A percentile compares a stretch with the other conserved stretches of the same genome.
These are phyloP conservation scores for Leucozona laternaria DNA, from an alignment of 2,888 invertebrate species.

Conservation along the genomic window DNA sequence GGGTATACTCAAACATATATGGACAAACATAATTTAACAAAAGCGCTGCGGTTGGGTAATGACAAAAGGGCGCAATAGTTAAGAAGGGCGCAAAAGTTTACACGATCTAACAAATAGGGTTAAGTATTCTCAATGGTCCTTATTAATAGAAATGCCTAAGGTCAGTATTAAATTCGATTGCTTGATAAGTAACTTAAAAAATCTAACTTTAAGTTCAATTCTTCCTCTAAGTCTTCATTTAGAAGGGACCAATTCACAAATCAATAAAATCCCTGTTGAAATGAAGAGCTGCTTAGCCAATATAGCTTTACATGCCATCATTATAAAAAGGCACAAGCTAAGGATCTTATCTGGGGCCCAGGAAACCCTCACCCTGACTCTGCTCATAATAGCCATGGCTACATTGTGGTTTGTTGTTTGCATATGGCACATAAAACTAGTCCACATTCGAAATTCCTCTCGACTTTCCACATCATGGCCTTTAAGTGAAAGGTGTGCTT, in stretches of 20 bases:
- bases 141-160: no score
- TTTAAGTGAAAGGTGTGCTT: conserved; percentile 61
- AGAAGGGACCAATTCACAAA: no score
- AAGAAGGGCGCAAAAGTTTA: background rate
- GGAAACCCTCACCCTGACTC: background rate
- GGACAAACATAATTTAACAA: background rate
- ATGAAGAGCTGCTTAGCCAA: no score
- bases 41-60: background rate
- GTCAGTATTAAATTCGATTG: no score
- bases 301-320: no score
- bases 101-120: background rate
- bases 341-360: background rate
- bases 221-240: no score
- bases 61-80: background rate
- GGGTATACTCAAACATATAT: background rate
- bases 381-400: background rate
- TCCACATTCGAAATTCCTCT: conserved; percentile 34
- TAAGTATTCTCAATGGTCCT: no score
- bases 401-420: conserved; percentile 28
- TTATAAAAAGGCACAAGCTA: no score
- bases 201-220: no score
- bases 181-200: no score
- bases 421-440: conserved; percentile 39
- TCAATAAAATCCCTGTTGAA: no score
- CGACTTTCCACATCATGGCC: conserved; percentile 21